These are phyloP conservation scores for Ladona fulva DNA, from an alignment of 1,140 invertebrate species.

Conservation along the genomic window DNA sequence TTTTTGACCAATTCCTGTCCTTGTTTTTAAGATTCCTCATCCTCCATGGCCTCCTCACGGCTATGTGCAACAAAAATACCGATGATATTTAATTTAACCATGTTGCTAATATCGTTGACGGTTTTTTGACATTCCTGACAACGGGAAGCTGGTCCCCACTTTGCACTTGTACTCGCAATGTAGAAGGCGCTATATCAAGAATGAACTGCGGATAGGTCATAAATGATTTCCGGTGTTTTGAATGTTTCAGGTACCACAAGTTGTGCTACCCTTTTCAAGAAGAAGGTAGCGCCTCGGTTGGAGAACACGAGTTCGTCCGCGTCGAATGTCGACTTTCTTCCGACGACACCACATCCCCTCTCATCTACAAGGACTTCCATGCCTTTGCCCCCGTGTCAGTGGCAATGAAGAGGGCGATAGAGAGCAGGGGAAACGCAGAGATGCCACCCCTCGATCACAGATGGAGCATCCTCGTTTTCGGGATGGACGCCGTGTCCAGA, in stretches of 20 bases:
- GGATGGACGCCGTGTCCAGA: slow-evolving; percentile 76
- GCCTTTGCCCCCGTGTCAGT: slow-evolving; percentile 44
- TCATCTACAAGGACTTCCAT: slow-evolving; percentile 57
- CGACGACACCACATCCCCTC: slow-evolving; percentile 18
- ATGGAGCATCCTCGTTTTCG: slow-evolving; percentile 65
- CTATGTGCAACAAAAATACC: no score
- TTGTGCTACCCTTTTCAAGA: slow-evolving; percentile 36
- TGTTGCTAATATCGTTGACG: no score
- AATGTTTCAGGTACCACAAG: slow-evolving; percentile 36
- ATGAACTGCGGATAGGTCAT: no score
- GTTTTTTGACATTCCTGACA: no score
- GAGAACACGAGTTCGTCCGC: slow-evolving; percentile 48
- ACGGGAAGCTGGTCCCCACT: no score
- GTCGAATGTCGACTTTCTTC: slow-evolving; percentile 46
- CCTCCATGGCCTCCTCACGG: no score
- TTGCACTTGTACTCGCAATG: no score
- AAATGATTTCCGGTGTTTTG: no score
- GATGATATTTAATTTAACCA: no score
- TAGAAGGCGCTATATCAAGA: no score
- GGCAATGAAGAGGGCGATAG: slow-evolving; percentile 29
- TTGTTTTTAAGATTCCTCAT: no score
- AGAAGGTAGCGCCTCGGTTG: slow-evolving; percentile 32
- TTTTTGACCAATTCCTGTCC: no score
- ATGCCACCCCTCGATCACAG: neutral
- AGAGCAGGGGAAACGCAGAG: slow-evolving; percentile 28